Evolutionary conservation across 1,140 invertebrate genomes (phyloP).

Genomic region (Pachypeltis micranthus): DNA sequence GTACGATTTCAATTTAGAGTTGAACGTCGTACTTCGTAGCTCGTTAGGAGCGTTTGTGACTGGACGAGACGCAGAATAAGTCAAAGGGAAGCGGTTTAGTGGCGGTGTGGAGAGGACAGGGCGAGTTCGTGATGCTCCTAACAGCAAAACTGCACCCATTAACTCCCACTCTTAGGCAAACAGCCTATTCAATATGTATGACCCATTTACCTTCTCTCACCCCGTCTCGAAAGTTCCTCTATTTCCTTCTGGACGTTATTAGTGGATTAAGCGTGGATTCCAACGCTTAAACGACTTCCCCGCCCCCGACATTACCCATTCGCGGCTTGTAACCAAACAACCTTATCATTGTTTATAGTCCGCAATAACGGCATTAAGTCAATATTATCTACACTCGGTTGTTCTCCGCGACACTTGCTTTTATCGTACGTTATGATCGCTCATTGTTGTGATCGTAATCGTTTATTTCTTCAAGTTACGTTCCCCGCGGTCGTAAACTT

Average conservation of each 20-base stretch:
- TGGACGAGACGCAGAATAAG: background rate
- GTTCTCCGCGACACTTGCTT: background rate
- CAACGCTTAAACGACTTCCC: background rate
- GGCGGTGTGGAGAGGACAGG: no score
- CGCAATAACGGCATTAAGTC: background rate
- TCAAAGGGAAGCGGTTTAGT: background rate
- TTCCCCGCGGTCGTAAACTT: no score
- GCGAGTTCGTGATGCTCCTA: conserved; percentile 7
- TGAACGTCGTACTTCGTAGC: no score
- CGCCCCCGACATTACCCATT: background rate
- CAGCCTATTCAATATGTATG: conserved; percentile 9
- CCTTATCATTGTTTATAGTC: conserved; percentile 1
- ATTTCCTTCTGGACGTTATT: background rate
- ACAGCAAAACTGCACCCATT: conserved; percentile 6
- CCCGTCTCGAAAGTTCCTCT: background rate
- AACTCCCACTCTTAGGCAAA: background rate
- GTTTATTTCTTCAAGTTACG: no score
- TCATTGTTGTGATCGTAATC: conserved; percentile 5
- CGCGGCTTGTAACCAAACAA: background rate
- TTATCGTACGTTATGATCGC: conserved; percentile 2
- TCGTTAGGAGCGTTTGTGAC: no score
- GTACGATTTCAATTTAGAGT: no score
- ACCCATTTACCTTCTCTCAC: conserved; percentile 4
- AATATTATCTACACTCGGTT: conserved; percentile 6
- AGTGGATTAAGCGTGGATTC: conserved; percentile 4